Evolutionary conservation across 2,888 invertebrate genomes (phyloP), one percentile per base, ranked within the genome.

Genomic region (Nephrocerus scutellatus): DNA sequence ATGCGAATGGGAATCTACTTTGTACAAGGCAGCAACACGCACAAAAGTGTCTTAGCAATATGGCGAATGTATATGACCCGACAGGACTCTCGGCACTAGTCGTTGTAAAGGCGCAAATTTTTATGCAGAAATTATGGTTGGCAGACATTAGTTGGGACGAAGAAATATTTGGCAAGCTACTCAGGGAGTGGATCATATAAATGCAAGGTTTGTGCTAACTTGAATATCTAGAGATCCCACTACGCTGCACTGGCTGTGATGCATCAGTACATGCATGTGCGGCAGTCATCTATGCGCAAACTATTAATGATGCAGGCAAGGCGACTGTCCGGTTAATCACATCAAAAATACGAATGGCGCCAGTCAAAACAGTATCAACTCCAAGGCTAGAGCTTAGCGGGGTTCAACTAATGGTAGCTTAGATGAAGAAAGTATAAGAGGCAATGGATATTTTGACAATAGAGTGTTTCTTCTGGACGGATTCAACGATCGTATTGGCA

Each of bases 111-210:
- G 30, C 28, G 2, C 33, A 39, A 24, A 39, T 39, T n/a, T 30
- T 30, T 18, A 39, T 34, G 34, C 33, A 39, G 6, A 39, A 10
- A 25, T 15, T 34, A 21, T 39, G 34, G 34, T 30, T 34, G 39
- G 29, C 39, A 34, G 39, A 30, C 23, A 20, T 39, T 30, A 18
- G 30, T 20, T 39, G 25, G n/a, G 21, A 15, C 24, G 5, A 12
- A 12, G 35, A 8, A 18, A 39, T 16, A 33, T 30, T 14, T 16
- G 13, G 29, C 25, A 16, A n/a, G 29, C 39, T 34, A 12, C 39
- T 29, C 3, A 35, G 33, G 21, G 18, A 30, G 15, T 39, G 34
- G 34, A n/a, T n/a, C n/a, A n/a, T n/a, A n/a, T n/a, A n/a, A n/a
- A n/a, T n/a, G n/a, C n/a, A n/a, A n/a, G n/a, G n/a, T n/a, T n/a